A percentile compares a stretch with the other conserved stretches of the same genome.
Evolutionary conservation across 2,797 vertebrate species (phyloP).

Genomic region (Neostethus bicornis): DNA sequence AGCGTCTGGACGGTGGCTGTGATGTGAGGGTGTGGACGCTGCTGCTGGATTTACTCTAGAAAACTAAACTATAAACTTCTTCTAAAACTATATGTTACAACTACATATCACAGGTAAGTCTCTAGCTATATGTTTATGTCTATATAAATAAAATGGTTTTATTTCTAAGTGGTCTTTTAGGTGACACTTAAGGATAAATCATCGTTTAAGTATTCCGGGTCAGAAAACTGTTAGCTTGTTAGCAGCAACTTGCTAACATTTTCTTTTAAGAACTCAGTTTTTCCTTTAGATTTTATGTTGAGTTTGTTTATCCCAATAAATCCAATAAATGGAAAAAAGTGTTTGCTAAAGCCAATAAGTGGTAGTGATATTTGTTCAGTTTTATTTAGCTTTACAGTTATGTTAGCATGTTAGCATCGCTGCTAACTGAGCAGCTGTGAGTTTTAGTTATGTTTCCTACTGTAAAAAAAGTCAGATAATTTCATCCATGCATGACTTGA

Average conservation of each 20-base stretch:
- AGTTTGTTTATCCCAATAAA: neutral
- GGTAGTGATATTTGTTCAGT: neutral
- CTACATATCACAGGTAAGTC: conserved; percentile 51
- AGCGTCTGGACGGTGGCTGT: conserved; percentile 33
- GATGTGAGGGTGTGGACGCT: conserved; percentile 78
- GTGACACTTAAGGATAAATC: neutral
- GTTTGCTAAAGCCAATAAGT: neutral
- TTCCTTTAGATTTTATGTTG: neutral
- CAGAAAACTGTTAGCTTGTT: conserved; percentile 59
- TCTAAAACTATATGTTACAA: neutral
- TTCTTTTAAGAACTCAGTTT: too few species aligned
- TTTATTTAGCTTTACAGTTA: neutral
- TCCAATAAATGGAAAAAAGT: fast-evolving
- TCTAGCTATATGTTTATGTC: fast-evolving
- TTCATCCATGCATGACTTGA: too few species aligned
- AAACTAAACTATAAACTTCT: conserved; percentile 28
- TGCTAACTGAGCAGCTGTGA: conserved; percentile 25
- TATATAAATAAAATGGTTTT: neutral
- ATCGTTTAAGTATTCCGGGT: conserved; percentile 30
- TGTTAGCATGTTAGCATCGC: conserved; percentile 37
- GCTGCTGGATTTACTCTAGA: conserved; percentile 29
- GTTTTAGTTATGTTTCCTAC: too few species aligned
- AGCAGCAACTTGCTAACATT: conserved; percentile 35
- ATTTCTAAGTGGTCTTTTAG: neutral
- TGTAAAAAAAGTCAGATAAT: too few species aligned